Base-by-base conservation (phyloP, 92 coral and sea anemone genomes). In the Zoanthus sansibaricus region DNA sequence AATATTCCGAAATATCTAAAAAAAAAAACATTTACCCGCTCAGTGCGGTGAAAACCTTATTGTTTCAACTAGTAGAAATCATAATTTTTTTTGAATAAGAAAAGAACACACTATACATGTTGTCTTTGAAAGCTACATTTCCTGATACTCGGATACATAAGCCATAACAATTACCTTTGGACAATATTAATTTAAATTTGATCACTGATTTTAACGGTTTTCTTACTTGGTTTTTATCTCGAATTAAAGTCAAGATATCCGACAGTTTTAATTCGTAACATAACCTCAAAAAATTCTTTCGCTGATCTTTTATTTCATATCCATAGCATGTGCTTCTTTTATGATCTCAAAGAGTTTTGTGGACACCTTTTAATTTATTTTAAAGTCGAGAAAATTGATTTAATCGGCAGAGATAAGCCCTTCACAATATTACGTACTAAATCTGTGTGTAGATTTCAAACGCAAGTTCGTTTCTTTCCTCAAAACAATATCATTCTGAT, bases 141-240 rank as follows among this genome's bases (percentile, higher is more conserved):
- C 9, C 6, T 4, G 12, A 49, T 10, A 4, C 16, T 1, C 16
- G 13, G 13, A 58, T 13, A 3, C n/a, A n/a, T n/a, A n/a, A n/a
- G n/a, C n/a, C 8, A 20, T n/a, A 21, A 62, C 69, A 62, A 20
- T n/a, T 9, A 49, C 54, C 12, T n/a, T 67, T 12, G 18, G 84
- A 67, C 71, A 47, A 61, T 42, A 73, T 79, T 79, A 79, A 45
- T 42, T 47, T 62, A 61, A 16, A 44, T 45, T 45, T 42, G 72
- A 79, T 45, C 17, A 13, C n/a, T n/a, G n/a, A n/a, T n/a, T n/a
- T n/a, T n/a, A n/a, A n/a, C n/a, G n/a, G n/a, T 13, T 59, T 46
- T 33, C 78, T 42, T 42, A 78, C 52, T 33, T 64, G 12, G 56
- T 32, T 77, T 56, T 77, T 30, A 77, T 25, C 6, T 25, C 56